Conservation (phyloP, 1,140 invertebrate genomes). For the Potamilus streckersoni region DNA sequence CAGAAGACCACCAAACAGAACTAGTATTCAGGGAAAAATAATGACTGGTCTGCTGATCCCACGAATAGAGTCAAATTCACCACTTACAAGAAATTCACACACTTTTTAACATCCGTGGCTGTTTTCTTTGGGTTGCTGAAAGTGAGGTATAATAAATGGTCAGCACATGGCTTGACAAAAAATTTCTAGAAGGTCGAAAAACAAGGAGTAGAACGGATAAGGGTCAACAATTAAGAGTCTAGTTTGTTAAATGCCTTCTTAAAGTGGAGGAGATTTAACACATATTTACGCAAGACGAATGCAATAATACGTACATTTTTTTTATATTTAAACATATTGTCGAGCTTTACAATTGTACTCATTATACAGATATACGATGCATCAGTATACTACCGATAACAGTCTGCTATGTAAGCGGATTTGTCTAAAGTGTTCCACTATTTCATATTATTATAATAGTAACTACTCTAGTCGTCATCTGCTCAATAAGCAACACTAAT, state of each 20-base stretch:
- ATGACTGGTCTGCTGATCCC: not conserved
- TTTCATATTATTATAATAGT: too few relatives aligned
- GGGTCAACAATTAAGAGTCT: slow-evolving; percentile 18
- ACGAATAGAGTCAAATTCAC: slow-evolving; percentile 12
- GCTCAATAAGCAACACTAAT: too few relatives aligned
- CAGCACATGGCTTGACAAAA: not conserved
- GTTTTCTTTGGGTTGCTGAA: slow-evolving; percentile 13
- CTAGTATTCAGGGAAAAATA: slow-evolving; percentile 4
- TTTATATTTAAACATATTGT: too few relatives aligned
- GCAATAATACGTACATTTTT: too few relatives aligned
- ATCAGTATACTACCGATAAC: slow-evolving; percentile 1
- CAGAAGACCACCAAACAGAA: not conserved
- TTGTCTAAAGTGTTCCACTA: too few relatives aligned
- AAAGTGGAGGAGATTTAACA: not conserved
- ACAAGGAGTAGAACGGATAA: not conserved
- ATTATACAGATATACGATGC: too few relatives aligned
- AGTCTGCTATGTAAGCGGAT: not conserved
- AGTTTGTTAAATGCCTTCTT: not conserved
- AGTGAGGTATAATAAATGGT: slow-evolving; percentile 6
- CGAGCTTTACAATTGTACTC: not conserved
- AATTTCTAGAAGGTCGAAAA: slow-evolving; percentile 1
- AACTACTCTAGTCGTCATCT: too few relatives aligned
- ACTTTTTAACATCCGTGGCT: slow-evolving; percentile 5
- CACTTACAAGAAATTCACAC: slow-evolving; percentile 1
- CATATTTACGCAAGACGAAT: too few relatives aligned